These are phyloP conservation scores for Ictidomys tridecemlineatus DNA, from an alignment of 2,113 vertebrate species.

Conservation along the genomic window DNA sequence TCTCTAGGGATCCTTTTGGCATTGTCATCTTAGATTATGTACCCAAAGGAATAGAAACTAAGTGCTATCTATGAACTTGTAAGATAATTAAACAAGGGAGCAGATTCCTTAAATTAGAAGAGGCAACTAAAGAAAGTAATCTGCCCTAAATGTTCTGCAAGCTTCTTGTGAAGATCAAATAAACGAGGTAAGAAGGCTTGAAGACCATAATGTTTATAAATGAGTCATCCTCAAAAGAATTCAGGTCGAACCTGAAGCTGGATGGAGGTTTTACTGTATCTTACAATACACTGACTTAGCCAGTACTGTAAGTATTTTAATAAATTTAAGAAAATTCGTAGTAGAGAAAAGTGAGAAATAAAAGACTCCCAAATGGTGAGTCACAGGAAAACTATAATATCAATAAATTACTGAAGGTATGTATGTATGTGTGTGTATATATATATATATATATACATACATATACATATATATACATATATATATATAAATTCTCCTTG, in stretches of 20 bases:
- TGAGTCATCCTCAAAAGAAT: background rate
- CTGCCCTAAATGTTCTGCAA: background rate
- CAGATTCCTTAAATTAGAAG: slow-evolving; percentile 10
- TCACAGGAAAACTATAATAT: background rate
- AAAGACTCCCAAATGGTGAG: background rate
- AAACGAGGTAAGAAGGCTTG: background rate
- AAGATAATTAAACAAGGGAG: slow-evolving; percentile 44
- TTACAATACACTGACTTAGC: background rate
- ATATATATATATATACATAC: no score
- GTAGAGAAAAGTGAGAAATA: background rate
- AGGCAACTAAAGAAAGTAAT: slow-evolving; percentile 16
- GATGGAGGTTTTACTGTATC: background rate
- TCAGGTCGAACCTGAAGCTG: background rate
- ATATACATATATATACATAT: no score
- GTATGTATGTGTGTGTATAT: no score
- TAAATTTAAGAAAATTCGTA: slow-evolving; percentile 25
- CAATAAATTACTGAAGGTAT: background rate
- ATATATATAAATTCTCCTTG: background rate
- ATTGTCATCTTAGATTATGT: slow-evolving; percentile 41
- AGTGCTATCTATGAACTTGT: background rate
- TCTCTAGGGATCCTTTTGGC: background rate
- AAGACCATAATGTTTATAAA: background rate
- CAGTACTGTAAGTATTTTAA: background rate
- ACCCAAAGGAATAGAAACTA: slow-evolving; percentile 42
- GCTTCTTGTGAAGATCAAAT: background rate